Evolutionary conservation across 2,888 invertebrate genomes (phyloP).

Genomic region (Steromphala cineraria): DNA sequence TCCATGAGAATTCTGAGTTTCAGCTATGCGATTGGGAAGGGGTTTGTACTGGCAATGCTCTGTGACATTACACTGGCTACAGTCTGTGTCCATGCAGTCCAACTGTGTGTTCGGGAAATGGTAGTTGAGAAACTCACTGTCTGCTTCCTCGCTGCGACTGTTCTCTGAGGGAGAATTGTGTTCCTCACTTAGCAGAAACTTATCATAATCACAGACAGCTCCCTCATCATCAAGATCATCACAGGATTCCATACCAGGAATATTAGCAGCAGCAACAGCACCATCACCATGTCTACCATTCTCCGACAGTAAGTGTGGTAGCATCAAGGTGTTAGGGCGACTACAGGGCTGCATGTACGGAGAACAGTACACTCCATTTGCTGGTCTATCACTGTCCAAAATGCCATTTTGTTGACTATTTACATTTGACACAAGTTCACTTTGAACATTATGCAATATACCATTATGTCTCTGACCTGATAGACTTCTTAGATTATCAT

Average conservation of each 20-base stretch:
- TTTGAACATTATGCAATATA: background rate
- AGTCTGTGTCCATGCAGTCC: background rate
- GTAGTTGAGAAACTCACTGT: conserved; percentile 9
- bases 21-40: too few species aligned
- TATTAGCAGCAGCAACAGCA: background rate
- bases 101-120: conserved; percentile 7
- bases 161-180: conserved; percentile 15
- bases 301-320: background rate
- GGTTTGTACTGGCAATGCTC: background rate
- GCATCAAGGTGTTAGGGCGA: background rate
- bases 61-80: background rate
- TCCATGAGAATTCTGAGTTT: background rate
- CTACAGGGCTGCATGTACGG: background rate
- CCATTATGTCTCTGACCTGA: background rate
- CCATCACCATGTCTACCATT: background rate
- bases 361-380: background rate
- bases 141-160: conserved; percentile 4
- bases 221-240: conserved; percentile 40
- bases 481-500: background rate
- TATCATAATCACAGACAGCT: conserved; percentile 43
- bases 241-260: background rate
- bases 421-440: background rate
- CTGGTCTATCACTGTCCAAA: background rate
- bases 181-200: conserved; percentile 10
- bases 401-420: conserved; percentile 2